phyloP scores from a whole-genome alignment of 1,140 invertebrate species.

The Zelostemma sp. region DNA sequence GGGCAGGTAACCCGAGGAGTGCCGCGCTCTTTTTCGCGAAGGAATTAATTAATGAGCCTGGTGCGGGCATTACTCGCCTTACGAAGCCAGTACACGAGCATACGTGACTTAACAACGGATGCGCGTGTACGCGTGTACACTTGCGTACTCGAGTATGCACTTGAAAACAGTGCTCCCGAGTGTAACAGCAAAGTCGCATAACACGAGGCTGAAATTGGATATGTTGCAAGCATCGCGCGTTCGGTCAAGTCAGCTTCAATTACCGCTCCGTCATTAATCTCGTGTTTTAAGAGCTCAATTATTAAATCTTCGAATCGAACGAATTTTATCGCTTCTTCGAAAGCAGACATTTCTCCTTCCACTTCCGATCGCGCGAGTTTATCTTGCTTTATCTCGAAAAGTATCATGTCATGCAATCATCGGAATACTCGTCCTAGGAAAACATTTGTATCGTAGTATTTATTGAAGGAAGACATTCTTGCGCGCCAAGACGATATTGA shows the following conservation, averaged over 20 bases:
- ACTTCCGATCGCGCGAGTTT: background rate
- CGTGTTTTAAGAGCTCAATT: background rate
- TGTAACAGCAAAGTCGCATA: slow-evolving; percentile 34
- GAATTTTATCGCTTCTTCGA: too few species aligned
- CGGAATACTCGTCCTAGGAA: too few species aligned
- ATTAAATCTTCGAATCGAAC: too few species aligned
- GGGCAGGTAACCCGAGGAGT: slow-evolving; percentile 35
- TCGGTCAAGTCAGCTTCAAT: slow-evolving; percentile 27
- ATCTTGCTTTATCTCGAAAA: background rate
- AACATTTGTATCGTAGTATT: too few species aligned
- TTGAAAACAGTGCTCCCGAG: slow-evolving; percentile 30
- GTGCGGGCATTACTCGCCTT: slow-evolving; percentile 27
- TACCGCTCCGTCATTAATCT: slow-evolving; percentile 3
- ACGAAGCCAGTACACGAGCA: slow-evolving; percentile 31
- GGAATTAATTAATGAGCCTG: slow-evolving; percentile 43
- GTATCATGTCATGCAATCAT: too few species aligned
- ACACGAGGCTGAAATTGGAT: slow-evolving; percentile 41
- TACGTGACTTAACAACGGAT: slow-evolving; percentile 21
- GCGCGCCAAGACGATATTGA: too few species aligned
- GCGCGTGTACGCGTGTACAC: too few species aligned
- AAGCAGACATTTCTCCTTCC: too few species aligned
- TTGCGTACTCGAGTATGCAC: slow-evolving; percentile 21
- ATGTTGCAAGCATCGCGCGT: slow-evolving; percentile 27
- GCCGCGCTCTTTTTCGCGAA: slow-evolving; percentile 26
- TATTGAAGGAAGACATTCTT: too few species aligned